Evolutionary conservation across 1,140 invertebrate species (phyloP).

Genomic region (Drosophila hydei): DNA sequence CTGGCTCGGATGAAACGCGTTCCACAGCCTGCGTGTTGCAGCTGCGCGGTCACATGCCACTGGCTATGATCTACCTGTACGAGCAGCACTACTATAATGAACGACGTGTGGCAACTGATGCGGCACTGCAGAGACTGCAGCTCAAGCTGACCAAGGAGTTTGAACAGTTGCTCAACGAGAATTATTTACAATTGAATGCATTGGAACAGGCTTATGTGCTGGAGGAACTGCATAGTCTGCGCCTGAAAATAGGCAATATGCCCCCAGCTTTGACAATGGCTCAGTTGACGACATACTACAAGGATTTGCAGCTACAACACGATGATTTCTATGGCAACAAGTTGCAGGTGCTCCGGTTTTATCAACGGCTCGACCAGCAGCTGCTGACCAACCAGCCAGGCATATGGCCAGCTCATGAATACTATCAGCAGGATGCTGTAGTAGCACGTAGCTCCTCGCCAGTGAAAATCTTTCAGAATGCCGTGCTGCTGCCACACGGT

Average conservation of each 20-base stretch:
- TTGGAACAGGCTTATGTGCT: constrained; percentile 40
- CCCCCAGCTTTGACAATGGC: constrained; percentile 19
- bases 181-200: constrained; percentile 39
- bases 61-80: constrained; percentile 60
- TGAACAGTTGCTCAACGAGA: constrained; percentile 35
- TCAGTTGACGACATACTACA: constrained; percentile 40
- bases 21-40: constrained; percentile 42
- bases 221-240: constrained; percentile 43
- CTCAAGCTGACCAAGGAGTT: constrained; percentile 33
- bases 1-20: neutral
- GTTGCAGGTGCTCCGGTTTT: constrained; percentile 50
- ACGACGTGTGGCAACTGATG: constrained; percentile 31
- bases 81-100: constrained; percentile 44
- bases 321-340: constrained; percentile 53
- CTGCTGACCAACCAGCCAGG: constrained; percentile 29
- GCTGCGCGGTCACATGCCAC: constrained; percentile 55
- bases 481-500: constrained; percentile 53
- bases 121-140: constrained; percentile 31
- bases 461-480: constrained; percentile 61
- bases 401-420: constrained; percentile 12
- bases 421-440: constrained; percentile 44
- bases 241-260: constrained; percentile 63
- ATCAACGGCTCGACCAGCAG: constrained; percentile 24
- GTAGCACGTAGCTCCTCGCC: constrained; percentile 58
- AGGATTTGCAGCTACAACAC: constrained; percentile 25